Evolutionary conservation across 2,888 invertebrate species (phyloP).

Genomic region (Acanthococcus lagerstroemiae): DNA sequence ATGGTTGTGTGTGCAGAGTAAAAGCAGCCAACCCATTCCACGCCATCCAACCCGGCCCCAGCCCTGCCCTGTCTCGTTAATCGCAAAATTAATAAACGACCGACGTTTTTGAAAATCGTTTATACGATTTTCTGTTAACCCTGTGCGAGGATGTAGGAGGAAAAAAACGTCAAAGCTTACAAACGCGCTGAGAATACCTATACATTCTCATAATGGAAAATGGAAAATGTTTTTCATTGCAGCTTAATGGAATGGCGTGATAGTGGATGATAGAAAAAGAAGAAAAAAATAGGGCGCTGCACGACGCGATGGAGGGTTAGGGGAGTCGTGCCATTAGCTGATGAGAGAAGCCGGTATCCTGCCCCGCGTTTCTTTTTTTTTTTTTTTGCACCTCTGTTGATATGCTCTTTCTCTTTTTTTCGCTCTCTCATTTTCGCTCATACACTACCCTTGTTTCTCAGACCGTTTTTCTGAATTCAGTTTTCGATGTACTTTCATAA

Average conservation of each 20-base stretch:
- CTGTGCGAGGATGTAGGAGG: not conserved
- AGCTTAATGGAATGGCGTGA: conserved; percentile 29
- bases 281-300: not conserved
- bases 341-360: not conserved
- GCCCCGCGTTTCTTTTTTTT: not conserved
- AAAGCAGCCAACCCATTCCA: no score
- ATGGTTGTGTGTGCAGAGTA: no score
- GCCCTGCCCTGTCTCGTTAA: no score
- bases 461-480: no score
- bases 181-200: conserved; percentile 27
- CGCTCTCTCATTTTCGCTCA: no score
- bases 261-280: conserved; percentile 24
- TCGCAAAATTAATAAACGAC: no score
- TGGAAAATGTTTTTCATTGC: conserved; percentile 29
- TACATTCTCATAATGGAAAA: conserved; percentile 27
- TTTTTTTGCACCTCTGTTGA: not conserved
- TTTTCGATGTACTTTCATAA: no score
- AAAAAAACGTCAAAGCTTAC: conserved; percentile 26
- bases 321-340: not conserved
- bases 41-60: no score
- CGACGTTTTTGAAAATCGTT: no score
- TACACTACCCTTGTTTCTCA: no score
- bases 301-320: not conserved
- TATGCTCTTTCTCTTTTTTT: no score
- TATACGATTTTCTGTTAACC: not conserved